These are phyloP conservation scores for Drosophila paulistorum DNA, from an alignment of 1,140 invertebrate species.

Conservation along the genomic window DNA sequence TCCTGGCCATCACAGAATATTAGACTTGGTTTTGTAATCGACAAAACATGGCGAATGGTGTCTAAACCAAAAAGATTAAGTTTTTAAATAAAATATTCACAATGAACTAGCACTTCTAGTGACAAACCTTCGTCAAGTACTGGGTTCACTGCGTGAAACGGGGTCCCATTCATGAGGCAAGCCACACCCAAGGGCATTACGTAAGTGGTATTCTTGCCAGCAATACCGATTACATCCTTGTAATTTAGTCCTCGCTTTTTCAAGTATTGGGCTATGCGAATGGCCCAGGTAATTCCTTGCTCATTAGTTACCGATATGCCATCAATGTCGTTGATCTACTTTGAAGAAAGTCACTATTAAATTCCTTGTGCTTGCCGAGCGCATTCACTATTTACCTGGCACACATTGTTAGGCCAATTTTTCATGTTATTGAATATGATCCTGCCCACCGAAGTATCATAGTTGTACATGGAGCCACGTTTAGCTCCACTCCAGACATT, in stretches of 20 bases:
- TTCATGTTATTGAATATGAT: constrained; percentile 61
- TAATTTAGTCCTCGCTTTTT: constrained; percentile 56
- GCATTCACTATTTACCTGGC: constrained; percentile 42
- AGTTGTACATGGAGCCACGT: constrained; percentile 58
- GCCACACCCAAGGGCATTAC: constrained; percentile 64
- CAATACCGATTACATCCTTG: constrained; percentile 71
- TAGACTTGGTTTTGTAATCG: too few species aligned
- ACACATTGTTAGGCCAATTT: constrained; percentile 67
- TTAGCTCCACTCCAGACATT: constrained; percentile 66
- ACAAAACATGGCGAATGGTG: too few species aligned
- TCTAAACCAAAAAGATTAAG: too few species aligned
- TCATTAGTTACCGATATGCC: constrained; percentile 57
- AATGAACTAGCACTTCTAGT: too few species aligned
- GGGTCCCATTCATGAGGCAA: constrained; percentile 69
- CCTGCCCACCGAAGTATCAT: constrained; percentile 58
- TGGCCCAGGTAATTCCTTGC: constrained; percentile 60
- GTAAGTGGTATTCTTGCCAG: constrained; percentile 67
- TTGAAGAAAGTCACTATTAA: background rate
- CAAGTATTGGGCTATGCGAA: constrained; percentile 67
- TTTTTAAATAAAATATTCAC: too few species aligned
- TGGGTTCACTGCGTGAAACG: too few species aligned
- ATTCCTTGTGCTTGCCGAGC: background rate
- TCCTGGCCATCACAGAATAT: too few species aligned
- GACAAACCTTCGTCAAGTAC: too few species aligned
- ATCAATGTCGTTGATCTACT: constrained; percentile 60